Conservation (phyloP, 2,113 vertebrate species). For the Quiscalus mexicanus region DNA sequence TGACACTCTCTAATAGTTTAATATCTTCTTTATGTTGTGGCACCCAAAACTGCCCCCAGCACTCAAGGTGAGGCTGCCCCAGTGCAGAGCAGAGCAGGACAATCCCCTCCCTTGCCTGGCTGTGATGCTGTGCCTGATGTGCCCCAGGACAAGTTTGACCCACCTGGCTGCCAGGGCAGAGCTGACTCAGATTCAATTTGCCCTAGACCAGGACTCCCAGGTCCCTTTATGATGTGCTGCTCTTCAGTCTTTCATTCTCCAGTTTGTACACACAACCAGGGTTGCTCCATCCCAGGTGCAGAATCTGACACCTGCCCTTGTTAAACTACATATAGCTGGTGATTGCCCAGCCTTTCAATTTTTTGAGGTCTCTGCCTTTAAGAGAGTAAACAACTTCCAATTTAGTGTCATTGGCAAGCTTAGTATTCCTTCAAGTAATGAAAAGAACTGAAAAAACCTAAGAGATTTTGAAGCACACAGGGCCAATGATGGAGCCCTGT, state of each 20-base stretch:
- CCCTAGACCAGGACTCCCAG: accelerated
- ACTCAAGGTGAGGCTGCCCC: accelerated
- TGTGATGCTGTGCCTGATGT: not conserved
- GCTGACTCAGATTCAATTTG: not conserved
- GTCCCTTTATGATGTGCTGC: accelerated
- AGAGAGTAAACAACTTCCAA: not conserved
- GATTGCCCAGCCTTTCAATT: too few relatives aligned
- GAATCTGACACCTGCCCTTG: not conserved
- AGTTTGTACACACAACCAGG: not conserved
- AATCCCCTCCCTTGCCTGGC: accelerated
- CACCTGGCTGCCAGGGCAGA: not conserved
- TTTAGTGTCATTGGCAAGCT: not conserved
- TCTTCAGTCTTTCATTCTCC: not conserved
- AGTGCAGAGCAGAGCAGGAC: accelerated
- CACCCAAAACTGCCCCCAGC: not conserved
- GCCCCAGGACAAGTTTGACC: accelerated
- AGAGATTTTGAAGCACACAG: not conserved
- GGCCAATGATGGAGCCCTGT: not conserved
- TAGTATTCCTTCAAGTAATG: not conserved
- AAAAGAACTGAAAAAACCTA: not conserved
- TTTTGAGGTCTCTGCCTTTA: not conserved
- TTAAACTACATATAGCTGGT: not conserved
- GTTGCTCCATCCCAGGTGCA: not conserved
- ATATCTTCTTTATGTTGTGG: not conserved
- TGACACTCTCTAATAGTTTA: accelerated